Percentiles rank a stretch among this genome's conserved stretches.
Evolutionary conservation across 1,140 invertebrate genomes (phyloP).

Genomic region (Pygmarrhopalites habei): DNA sequence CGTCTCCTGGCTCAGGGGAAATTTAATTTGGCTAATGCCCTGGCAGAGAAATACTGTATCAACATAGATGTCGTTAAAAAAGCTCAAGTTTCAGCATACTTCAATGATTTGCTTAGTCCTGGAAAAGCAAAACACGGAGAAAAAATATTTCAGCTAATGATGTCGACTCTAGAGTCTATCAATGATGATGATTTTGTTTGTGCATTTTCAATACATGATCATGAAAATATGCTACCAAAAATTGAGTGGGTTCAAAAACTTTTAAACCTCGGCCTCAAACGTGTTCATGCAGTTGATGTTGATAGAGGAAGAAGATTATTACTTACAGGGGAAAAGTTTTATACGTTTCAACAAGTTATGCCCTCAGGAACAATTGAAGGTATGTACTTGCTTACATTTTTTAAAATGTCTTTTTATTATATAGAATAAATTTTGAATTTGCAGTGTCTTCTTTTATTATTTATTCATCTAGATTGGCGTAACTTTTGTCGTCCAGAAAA

Average conservation of each 20-base stretch:
- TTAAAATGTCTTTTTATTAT: no score
- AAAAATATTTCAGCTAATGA: slow-evolving; percentile 3
- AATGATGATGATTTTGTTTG: slow-evolving; percentile 29
- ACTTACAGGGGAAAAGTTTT: slow-evolving; percentile 25
- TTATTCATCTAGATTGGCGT: slow-evolving; percentile 25
- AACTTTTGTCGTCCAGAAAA: slow-evolving; percentile 21
- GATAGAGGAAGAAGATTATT: slow-evolving; percentile 11
- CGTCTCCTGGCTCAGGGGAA: slow-evolving; percentile 25
- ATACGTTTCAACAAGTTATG: slow-evolving; percentile 32
- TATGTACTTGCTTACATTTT: no score
- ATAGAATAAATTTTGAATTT: no score
- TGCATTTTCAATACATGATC: slow-evolving; percentile 14
- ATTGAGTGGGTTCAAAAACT: slow-evolving; percentile 28
- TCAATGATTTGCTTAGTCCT: neutral
- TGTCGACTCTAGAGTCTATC: slow-evolving; percentile 6
- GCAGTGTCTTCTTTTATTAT: no score
- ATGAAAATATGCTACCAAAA: neutral
- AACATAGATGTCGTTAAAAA: slow-evolving; percentile 34
- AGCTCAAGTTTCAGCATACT: slow-evolving; percentile 22
- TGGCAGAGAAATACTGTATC: slow-evolving; percentile 26
- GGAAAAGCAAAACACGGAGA: neutral
- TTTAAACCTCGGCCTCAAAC: slow-evolving; percentile 17
- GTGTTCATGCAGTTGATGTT: slow-evolving; percentile 4
- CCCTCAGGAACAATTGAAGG: slow-evolving; percentile 17
- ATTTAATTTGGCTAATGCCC: slow-evolving; percentile 23